Conservation (phyloP, 2,113 vertebrate species). For the Indri indri region DNA sequence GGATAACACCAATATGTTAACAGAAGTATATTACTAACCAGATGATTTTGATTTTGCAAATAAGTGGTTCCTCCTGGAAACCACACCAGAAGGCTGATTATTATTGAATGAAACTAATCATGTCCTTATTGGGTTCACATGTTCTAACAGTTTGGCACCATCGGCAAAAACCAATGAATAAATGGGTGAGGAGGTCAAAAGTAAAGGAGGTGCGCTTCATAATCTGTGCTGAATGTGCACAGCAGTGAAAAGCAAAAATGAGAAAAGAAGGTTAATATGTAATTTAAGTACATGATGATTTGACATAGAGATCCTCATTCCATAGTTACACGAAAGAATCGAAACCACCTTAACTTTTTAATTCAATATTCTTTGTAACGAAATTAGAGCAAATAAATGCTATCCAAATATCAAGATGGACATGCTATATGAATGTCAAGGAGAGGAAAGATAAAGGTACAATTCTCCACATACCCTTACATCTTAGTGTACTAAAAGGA, state of each 20-base stretch:
- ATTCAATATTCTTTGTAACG: neutral
- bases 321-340: neutral
- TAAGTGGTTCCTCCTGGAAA: conserved; percentile 43
- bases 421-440: neutral
- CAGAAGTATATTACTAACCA: conserved; percentile 6
- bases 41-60: conserved; percentile 43
- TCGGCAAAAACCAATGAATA: conserved; percentile 3
- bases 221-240: neutral
- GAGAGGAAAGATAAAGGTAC: neutral
- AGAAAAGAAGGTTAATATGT: neutral
- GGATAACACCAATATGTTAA: neutral
- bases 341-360: neutral
- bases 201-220: neutral
- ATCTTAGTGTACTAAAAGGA: neutral
- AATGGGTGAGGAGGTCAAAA: conserved; percentile 11
- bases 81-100: conserved; percentile 29
- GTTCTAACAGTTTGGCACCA: conserved; percentile 24
- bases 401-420: neutral
- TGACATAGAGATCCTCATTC: neutral
- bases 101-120: conserved; percentile 52
- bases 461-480: neutral
- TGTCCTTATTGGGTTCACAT: conserved; percentile 28
- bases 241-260: neutral
- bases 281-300: neutral
- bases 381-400: neutral